phyloP scores from a whole-genome alignment of 1,140 invertebrate genomes.

The Drosophila miranda region DNA sequence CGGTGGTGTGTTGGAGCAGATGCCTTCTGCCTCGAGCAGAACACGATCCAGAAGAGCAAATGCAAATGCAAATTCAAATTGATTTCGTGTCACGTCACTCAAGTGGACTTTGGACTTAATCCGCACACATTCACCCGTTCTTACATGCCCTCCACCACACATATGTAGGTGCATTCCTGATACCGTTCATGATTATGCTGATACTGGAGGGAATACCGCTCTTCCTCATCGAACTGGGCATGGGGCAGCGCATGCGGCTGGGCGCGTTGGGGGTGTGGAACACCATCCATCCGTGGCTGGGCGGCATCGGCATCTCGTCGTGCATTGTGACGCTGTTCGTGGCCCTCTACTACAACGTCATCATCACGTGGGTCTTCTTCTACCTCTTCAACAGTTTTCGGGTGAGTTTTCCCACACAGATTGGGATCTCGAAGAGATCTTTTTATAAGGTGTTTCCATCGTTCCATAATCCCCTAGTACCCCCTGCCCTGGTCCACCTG shows the following conservation, averaged over 20 bases:
- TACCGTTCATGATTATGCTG: conserved; percentile 98
- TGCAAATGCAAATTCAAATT: conserved; percentile 27
- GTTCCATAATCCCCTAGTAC: conserved; percentile 82
- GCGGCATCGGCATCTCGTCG: conserved; percentile 93
- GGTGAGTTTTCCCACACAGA: conserved; percentile 84
- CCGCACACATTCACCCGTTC: neutral
- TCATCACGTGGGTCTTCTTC: conserved; percentile 99
- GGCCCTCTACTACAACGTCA: conserved; percentile 98
- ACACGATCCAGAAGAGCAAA: conserved; percentile 19
- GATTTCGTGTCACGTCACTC: conserved; percentile 41
- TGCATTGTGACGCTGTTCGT: conserved; percentile 96
- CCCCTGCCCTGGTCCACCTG: conserved; percentile 93
- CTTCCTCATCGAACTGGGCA: conserved; percentile 96
- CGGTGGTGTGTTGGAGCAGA: no score
- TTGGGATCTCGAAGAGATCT: no score
- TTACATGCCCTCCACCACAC: conserved; percentile 58
- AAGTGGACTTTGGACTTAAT: neutral
- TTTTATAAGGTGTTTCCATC: neutral
- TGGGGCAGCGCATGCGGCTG: conserved; percentile 94
- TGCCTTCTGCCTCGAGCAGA: neutral
- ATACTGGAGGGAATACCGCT: conserved; percentile 95
- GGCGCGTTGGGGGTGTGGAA: conserved; percentile 97
- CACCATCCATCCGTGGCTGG: conserved; percentile 95
- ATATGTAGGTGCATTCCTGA: conserved; percentile 97
- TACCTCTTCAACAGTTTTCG: conserved; percentile 95